Conservation (phyloP, 1,140 invertebrate genomes). For the Eueides isabella region DNA sequence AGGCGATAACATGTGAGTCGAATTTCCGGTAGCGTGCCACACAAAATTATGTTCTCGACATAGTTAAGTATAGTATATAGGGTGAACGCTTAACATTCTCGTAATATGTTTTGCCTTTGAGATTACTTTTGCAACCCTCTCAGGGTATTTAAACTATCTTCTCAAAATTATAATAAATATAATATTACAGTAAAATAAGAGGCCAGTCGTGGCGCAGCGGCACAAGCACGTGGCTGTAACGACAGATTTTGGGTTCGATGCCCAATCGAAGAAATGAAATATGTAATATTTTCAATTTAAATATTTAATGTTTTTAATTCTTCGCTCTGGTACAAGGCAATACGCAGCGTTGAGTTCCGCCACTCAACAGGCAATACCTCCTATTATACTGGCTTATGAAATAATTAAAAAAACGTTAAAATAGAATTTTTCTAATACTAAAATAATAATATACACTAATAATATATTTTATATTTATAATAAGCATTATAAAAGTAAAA, state of each 20-base stretch:
- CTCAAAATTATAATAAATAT: background rate
- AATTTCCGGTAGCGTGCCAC: constrained; percentile 33
- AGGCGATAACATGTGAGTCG: constrained; percentile 32
- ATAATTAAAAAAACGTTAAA: no score
- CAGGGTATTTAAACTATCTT: constrained; percentile 19
- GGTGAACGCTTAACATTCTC: constrained; percentile 20
- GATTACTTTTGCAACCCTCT: constrained; percentile 8
- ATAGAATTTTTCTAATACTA: no score
- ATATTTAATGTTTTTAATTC: no score
- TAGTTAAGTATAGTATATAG: constrained; percentile 23
- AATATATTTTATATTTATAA: background rate
- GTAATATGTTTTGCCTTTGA: constrained; percentile 24
- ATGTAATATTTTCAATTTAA: no score
- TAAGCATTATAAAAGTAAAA: background rate
- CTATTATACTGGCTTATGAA: no score
- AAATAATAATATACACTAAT: background rate
- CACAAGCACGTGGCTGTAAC: no score
- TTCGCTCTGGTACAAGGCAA: no score
- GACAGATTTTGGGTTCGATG: no score
- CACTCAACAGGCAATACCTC: no score
- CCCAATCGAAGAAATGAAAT: no score
- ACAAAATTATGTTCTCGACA: constrained; percentile 31
- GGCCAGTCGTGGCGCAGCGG: no score
- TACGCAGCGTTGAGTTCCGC: no score
- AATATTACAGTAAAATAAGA: background rate